Evolutionary conservation across 2,113 vertebrate genomes (phyloP), one percentile per base, ranked within the genome.

Genomic region (Spheniscus mendiculus): DNA sequence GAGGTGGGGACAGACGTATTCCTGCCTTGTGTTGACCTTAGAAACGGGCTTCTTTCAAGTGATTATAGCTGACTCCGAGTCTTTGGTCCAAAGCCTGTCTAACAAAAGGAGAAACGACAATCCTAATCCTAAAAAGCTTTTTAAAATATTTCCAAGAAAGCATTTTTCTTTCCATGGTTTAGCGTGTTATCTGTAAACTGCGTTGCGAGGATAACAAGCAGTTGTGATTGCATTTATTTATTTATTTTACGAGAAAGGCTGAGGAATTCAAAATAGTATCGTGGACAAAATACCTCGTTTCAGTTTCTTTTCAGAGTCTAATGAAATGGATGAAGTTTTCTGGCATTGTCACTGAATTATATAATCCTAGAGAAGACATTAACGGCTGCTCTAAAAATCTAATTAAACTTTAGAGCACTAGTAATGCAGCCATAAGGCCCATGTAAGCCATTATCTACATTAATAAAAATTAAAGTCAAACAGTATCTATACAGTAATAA

Each of bases 391-490:
- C 95, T 98, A 96, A 98, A 98, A 98, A 98, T 98, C 98, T 98
- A 98, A 99, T 98, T 98, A 98, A 98, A 98, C 98, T 98, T 98
- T 97, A 98, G 96, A 98, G 96, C 92, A 85, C 95, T 90, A 82
- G 94, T 97, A 98, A 98, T 97, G 86, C 97, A 89, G 84, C 98
- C 97, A 98, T 98, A 98, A 98, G 98, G 97, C 97, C 65, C 96
- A 44, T 96, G 97, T 98, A 98, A 98, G 98, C 97, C 90, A 98
- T 98, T 98, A 98, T 93, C 97, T 93, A 96, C 95, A 97, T 98
- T 98, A 98, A 98, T 98, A 98, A 98, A 98, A 98, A 98, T 98
- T 98, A 97, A 98, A 98, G 95, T 98, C 97, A 95, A 97, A 95
- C 92, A 96, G n/a, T 92, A 96, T 90, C 90, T 94, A 65, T 93